Conservation (phyloP, 2,888 invertebrate species). For the Daptonema setosum region DNA sequence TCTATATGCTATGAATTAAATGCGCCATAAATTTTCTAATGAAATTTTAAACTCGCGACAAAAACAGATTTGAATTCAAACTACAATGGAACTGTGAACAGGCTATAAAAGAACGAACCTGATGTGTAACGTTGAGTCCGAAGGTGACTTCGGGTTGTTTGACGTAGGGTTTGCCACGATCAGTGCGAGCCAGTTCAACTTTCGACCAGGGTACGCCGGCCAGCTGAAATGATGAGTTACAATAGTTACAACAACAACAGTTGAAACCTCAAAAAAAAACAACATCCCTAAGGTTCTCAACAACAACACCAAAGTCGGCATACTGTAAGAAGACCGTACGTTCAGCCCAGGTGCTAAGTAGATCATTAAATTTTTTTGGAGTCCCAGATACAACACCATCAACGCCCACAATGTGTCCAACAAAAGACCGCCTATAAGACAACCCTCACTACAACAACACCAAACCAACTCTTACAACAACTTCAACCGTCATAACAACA, state of each 20-base stretch:
- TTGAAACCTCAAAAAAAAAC: neutral
- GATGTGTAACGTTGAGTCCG: conserved; percentile 24
- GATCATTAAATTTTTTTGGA: neutral
- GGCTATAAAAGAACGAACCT: conserved; percentile 13
- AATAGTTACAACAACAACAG: neutral
- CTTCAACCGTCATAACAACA: no score
- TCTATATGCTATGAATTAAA: no score
- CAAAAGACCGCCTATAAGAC: no score
- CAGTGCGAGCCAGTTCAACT: conserved; percentile 21
- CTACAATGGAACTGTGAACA: no score
- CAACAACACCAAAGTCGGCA: no score
- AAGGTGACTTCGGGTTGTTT: conserved; percentile 16
- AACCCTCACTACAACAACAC: no score
- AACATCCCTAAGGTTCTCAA: neutral
- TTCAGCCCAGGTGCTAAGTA: neutral
- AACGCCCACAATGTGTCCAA: no score
- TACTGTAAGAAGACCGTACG: no score
- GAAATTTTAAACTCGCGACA: no score
- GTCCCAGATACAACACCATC: neutral
- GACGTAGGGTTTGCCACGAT: conserved; percentile 22
- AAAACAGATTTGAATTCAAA: no score
- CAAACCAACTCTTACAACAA: no score
- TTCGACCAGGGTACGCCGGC: conserved; percentile 18
- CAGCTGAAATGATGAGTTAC: conserved; percentile 12
- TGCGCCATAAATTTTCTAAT: no score